Evolutionary conservation across 2,113 vertebrate species (phyloP), one percentile per base, ranked within the genome.

Genomic region (Microtus richardsoni): DNA sequence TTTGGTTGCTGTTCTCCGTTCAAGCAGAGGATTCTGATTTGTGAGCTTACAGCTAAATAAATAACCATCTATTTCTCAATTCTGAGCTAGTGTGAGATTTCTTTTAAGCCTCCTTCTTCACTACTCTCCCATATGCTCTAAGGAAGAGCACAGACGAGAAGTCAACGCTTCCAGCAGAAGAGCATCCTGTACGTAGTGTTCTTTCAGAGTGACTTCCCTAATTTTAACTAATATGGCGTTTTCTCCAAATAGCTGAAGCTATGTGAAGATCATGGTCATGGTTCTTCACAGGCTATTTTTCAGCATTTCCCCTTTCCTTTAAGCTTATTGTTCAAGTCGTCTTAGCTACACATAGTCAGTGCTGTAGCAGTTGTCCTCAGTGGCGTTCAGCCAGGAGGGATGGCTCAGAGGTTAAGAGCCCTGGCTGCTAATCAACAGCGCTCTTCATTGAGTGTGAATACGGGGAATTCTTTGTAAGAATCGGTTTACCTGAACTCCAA

Each of bases 401-500:
- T 58, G 19, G 19, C 58, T 58, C 58, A 58, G 19, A 0, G 58
- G 58, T 58, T 58, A 58, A 22, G 58, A 58, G 58, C 58, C 58
- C 58, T 21, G 58, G 58, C 58, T 58, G 58, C 58, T 58, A 58
- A 58, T 58, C 58, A 58, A 58, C 58, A 58, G 6, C 6, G 7
- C 93, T 58, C 88, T 54, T 78, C 62, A 74, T 21, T 62, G 39
- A 30, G 21, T 93, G 13, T 62, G 9, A 16, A 62, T 93, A 33
- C 9, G 91, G 64, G 36, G 66, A 92, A 64, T 64, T 94, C 47
- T 91, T 13, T 39, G 17, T 73, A 87, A 95, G 30, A 93, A 90
- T 83, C 62, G 62, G 28, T 30, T 86, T 60, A 89, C 62, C 80
- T 84, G 68, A 91, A 93, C 44, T 93, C 39, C 85, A 86, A 96